Conservation (phyloP, 2,797 vertebrate genomes). For the Acanthopagrus latus region DNA sequence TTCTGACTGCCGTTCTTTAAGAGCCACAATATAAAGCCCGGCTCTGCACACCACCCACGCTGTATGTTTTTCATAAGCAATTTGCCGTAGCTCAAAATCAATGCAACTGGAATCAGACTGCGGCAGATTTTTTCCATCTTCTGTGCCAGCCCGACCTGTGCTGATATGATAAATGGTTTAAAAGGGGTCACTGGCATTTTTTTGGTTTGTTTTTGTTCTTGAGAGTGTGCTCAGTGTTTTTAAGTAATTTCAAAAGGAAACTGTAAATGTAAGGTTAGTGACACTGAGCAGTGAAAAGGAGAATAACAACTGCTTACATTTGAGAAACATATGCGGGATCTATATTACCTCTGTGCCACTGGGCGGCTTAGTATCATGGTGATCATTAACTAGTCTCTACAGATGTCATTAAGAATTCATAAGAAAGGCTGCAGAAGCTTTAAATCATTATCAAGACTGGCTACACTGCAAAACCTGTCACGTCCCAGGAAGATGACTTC, state of each 20-base stretch:
- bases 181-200: constrained; percentile 73
- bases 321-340: constrained; percentile 12
- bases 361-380: background rate
- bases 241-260: constrained; percentile 34
- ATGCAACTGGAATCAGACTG: constrained; percentile 82
- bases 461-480: constrained; percentile 23
- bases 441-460: constrained; percentile 50
- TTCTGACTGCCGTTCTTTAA: constrained; percentile 80
- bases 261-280: background rate
- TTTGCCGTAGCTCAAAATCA: constrained; percentile 81
- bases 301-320: background rate
- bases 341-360: constrained; percentile 4
- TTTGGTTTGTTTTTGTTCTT: constrained; percentile 16
- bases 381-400: constrained; percentile 56
- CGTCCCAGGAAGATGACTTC: background rate
- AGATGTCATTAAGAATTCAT: constrained; percentile 27
- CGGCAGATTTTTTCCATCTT: constrained; percentile 78
- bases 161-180: constrained; percentile 69
- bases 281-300: background rate
- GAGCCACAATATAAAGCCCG: constrained; percentile 68
- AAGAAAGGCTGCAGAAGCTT: constrained; percentile 12
- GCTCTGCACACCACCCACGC: constrained; percentile 77
- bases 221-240: constrained; percentile 8
- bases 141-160: constrained; percentile 65
- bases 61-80: constrained; percentile 78